Evolutionary conservation across 1,140 invertebrate genomes (phyloP).

Genomic region (Calosoma granatense): DNA sequence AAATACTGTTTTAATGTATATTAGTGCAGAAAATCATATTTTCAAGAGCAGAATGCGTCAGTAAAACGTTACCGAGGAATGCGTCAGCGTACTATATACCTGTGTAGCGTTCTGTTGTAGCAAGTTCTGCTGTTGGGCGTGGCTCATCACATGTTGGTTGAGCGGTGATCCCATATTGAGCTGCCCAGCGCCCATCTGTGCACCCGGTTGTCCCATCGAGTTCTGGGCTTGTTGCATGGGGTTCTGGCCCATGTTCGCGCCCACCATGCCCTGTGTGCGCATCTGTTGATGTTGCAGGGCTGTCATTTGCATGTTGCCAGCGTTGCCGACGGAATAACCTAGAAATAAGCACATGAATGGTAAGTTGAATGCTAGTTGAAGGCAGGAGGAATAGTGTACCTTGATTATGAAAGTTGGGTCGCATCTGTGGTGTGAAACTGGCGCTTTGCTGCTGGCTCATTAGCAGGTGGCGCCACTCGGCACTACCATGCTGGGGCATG

Average conservation of each 20-base stretch:
- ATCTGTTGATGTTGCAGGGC: constrained; percentile 31
- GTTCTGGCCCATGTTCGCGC: constrained; percentile 22
- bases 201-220: background rate
- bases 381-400: constrained; percentile 34
- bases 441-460: constrained; percentile 50
- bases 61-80: no score
- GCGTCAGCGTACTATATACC: no score
- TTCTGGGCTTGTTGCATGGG: constrained; percentile 18
- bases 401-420: constrained; percentile 57
- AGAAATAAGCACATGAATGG: no score
- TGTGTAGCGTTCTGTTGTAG: constrained; percentile 34
- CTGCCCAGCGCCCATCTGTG: constrained; percentile 18
- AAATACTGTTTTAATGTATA: no score
- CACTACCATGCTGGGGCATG: constrained; percentile 25
- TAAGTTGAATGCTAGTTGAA: background rate
- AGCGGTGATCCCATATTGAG: constrained; percentile 27
- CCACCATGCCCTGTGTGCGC: constrained; percentile 25
- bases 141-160: constrained; percentile 38
- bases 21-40: no score
- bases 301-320: constrained; percentile 29
- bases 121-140: constrained; percentile 47
- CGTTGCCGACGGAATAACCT: constrained; percentile 17
- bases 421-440: constrained; percentile 43
- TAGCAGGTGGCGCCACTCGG: constrained; percentile 61
- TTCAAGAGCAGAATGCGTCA: no score